Conservation (phyloP, 2,888 invertebrate genomes). For the Plusia festucae region DNA sequence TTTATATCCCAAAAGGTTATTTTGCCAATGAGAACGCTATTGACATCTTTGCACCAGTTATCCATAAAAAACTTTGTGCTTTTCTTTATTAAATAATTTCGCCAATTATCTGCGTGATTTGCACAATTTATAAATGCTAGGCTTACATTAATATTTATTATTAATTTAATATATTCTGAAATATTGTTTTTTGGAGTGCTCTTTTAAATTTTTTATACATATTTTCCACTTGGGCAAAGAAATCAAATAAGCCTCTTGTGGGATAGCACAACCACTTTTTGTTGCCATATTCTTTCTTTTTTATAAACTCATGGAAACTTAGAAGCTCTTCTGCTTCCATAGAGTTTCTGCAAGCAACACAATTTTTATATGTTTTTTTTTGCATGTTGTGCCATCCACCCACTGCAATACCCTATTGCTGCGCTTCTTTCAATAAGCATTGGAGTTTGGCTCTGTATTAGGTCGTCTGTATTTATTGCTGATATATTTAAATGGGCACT, state of each 20-base stretch:
- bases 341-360: background rate
- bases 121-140: background rate
- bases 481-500: background rate
- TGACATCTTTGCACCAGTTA: conserved; percentile 25
- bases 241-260: conserved; percentile 33
- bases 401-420: conserved; percentile 44
- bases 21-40: conserved; percentile 25
- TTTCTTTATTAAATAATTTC: background rate
- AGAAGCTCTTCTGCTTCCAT: conserved; percentile 5
- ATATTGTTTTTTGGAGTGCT: background rate
- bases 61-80: conserved; percentile 12
- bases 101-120: background rate
- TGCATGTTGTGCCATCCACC: conserved; percentile 34
- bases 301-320: conserved; percentile 25
- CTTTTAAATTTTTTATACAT: conserved; percentile 11
- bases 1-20: conserved; percentile 17
- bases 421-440: conserved; percentile 29
- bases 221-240: conserved; percentile 38
- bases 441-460: background rate
- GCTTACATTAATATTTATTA: background rate
- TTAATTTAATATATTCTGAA: background rate
- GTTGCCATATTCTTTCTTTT: conserved; percentile 32
- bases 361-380: conserved; percentile 14
- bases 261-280: conserved; percentile 46
- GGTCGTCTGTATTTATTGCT: background rate